Conservation (phyloP, 1,140 invertebrate genomes). For the Daktulosphaira vitifoliae region DNA sequence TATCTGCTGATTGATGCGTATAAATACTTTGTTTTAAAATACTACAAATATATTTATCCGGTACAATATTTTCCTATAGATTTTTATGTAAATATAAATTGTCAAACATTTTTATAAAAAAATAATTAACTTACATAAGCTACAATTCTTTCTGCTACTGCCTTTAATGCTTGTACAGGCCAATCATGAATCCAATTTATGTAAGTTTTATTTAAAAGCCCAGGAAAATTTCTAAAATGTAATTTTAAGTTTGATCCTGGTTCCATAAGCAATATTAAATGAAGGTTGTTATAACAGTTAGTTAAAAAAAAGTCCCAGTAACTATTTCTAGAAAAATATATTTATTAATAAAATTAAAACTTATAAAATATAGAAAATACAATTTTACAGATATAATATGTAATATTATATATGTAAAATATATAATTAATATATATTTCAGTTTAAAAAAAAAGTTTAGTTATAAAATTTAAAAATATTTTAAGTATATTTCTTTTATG, state of each 20-base stretch:
- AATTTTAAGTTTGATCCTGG: constrained; percentile 66
- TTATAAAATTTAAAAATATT: no score
- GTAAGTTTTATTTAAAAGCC: constrained; percentile 82
- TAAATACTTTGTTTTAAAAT: constrained; percentile 75
- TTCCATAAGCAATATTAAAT: constrained; percentile 82
- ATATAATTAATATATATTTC: no score
- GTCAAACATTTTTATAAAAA: no score
- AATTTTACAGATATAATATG: no score
- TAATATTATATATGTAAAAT: no score
- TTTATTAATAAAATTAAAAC: not conserved
- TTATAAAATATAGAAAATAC: no score
- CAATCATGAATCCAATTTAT: constrained; percentile 91
- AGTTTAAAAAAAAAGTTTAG: no score
- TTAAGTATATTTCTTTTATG: no score
- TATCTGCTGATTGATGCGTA: constrained; percentile 63
- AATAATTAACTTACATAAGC: constrained; percentile 10
- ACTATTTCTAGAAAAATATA: constrained; percentile 50
- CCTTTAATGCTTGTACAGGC: constrained; percentile 79
- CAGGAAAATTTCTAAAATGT: constrained; percentile 79
- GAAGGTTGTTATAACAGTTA: constrained; percentile 68
- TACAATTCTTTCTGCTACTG: constrained; percentile 56
- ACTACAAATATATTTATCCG: constrained; percentile 53
- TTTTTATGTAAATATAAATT: no score
- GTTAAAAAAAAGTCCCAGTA: constrained; percentile 76
- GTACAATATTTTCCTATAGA: constrained; percentile 38